Base-by-base conservation (phyloP, 2,888 invertebrate genomes). In the Calameuta filiformis region DNA sequence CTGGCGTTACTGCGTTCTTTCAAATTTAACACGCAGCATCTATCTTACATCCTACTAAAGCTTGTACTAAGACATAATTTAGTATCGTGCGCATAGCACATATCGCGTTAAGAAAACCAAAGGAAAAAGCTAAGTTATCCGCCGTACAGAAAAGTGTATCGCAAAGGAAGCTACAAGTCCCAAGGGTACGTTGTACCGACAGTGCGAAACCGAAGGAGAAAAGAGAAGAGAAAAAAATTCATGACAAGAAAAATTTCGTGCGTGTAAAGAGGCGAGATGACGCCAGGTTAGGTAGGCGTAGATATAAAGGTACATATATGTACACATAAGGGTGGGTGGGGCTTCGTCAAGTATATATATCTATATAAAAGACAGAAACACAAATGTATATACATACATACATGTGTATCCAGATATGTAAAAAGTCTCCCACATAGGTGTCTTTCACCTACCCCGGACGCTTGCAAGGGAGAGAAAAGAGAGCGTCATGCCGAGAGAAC, bases 401-500 rank as follows among this genome's bases (percentile, higher is more conserved):
- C 56, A 56, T 23, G 56, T 56, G 9, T 56, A 23, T 77, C 40
- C 77, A 71, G 82, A 83, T 83, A 80, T 83, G 80, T 75, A 80
- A 78, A 81, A 83, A 83, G 80, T 73, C 75, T 35, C 33, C 71
- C 81, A 81, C 81, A 82, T 84, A 79, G 81, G 77, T 84, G 81
- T 83, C 84, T 81, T 56, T 81, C 85, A 34, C 86, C 87, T 84
- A 86, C 84, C 84, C 82, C 82, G 85, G 85, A 56, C 89, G 88
- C 86, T 89, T 88, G 87, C 85, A 80, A 85, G 88, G 89, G 89
- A 90, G 89, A 88, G 89, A 89, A 88, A 89, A 89, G 31, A 69
- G 71, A n/a, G 76, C 33, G 69, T 35, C 69, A 23, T 73, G 78
- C 73, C 73, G 77, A 73, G 78, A 56, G 78, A 74, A 78, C 81